Evolutionary conservation across 92 coral and sea anemone species (phyloP), one percentile per base, ranked within the genome.

Genomic region (Micromussa lordhowensis): DNA sequence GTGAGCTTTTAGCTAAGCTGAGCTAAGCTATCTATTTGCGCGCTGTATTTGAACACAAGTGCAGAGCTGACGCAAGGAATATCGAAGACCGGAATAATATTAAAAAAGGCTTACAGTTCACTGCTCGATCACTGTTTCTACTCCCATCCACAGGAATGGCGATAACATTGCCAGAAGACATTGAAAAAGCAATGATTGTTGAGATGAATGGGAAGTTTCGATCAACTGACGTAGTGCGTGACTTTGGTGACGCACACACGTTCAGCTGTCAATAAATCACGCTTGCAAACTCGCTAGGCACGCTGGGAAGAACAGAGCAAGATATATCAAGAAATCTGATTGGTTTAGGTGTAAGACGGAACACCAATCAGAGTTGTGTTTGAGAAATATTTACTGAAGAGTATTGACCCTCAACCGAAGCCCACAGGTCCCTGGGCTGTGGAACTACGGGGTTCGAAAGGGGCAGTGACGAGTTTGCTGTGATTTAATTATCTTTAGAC

Each of bases 61-160:
- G 49, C n/a, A 28, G 19, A 53, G 35, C 84, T 80, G 84, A 82
- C 17, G 77, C 78, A 82, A 48, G 35, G 40, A 81, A 4, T 35
- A 24, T 61, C 68, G 54, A 40, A 66, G 77, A 40, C 38, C 9
- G 21, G 3, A 29, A 24, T 32, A 59, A 28, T 26, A 38, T 40
- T 9, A 77, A 14, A 3, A 85, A 63, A 76, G 26, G 88, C 95
- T 90, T 63, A 93, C 95, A 93, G 66, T 90, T 68, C 22, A 93
- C 88, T 49, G 96, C 94, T 17, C 94, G 87, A 17, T 87, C 96
- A 76, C 96, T 93, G 87, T 93, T 91, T 82, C 84, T 81, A 75
- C 96, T 93, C 58, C 96, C 96, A 81, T 93, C 96, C 49, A 93
- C 92, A 13, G 96, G 94, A 40, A 93, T 91, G 15, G 88, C 61